Evolutionary conservation across 1,140 invertebrate genomes (phyloP), one percentile per base, ranked within the genome.

Genomic region (Drosophila obscura): DNA sequence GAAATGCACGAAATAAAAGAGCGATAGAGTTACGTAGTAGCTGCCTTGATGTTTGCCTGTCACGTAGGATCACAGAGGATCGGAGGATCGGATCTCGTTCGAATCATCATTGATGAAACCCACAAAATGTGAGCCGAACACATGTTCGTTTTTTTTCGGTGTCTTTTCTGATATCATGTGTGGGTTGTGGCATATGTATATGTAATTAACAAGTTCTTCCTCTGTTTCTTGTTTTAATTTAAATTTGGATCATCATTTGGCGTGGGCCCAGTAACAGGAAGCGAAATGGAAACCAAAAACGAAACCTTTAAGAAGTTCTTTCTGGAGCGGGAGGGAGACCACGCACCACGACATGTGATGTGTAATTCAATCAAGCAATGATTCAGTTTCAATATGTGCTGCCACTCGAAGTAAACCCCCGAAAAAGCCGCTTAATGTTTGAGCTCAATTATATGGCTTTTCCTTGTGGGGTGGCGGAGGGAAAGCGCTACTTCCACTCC

Each of bases 391-490:
- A 51, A 56, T 62, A 62, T 64, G 45, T 31, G 11, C 35, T 11
- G 11, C 35, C 31, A 35, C 31, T 35, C 26, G 2, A 44, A 31
- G 9, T 31, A 59, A 72, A 74, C 55, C 72, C 69, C 43, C 9
- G 9, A 58, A 44, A 82, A 85, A 85, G 58, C 81, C 61, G 73
- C 81, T 85, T 87, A 81, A 82, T 75, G 73, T 87, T 85, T 67
- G 51, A 68, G 82, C 82, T 87, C 82, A 82, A 85, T 85, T 85
- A 85, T 85, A 85, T 85, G 82, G 82, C 82, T 85, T 84, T 83
- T 73, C 31, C 49, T 48, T 59, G 13, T 44, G 58, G 50, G 44
- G 52, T 24, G 22, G 1, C 5, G 15, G 19, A 52, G 22, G 22
- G 22, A 24, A 57, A 31, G 28, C 19, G 43, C 19, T 19, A 19